Evolutionary conservation across 2,113 vertebrate genomes (phyloP).

Genomic region (Protobothrops mucrosquamatus): DNA sequence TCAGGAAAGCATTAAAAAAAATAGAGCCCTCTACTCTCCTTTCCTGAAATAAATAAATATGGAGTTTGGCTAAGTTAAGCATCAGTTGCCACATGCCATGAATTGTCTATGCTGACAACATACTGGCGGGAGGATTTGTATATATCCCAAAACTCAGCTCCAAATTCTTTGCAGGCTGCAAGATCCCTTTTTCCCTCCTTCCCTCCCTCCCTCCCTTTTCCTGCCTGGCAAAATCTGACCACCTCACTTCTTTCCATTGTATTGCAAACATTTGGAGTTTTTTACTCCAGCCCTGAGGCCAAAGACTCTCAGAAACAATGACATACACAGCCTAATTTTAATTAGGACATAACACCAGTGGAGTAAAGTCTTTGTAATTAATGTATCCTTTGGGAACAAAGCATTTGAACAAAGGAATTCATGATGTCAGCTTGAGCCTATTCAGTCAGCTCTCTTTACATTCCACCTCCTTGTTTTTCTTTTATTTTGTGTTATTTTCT

Average conservation of each 20-base stretch:
- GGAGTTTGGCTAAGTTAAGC: conserved; percentile 35
- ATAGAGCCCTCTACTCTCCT: not conserved
- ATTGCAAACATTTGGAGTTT: not conserved
- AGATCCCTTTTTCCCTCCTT: conserved; percentile 8
- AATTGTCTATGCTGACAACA: not conserved
- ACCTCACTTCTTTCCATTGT: conserved; percentile 6
- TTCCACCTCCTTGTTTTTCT: conserved; percentile 32
- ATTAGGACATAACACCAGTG: conserved; percentile 27
- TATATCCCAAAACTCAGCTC: conserved; percentile 9
- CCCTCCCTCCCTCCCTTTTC: not conserved
- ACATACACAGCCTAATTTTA: conserved; percentile 17
- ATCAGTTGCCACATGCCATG: conserved; percentile 4
- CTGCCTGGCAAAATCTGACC: conserved; percentile 28
- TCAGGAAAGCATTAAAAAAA: not conserved
- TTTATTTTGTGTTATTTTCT: conserved; percentile 36
- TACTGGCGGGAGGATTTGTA: conserved; percentile 33
- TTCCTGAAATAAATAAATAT: not conserved
- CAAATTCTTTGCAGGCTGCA: not conserved
- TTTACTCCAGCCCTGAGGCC: conserved; percentile 17
- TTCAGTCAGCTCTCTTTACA: conserved; percentile 43
- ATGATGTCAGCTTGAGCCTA: conserved; percentile 41
- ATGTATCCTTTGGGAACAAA: conserved; percentile 47
- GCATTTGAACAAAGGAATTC: conserved; percentile 36
- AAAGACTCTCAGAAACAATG: not conserved
- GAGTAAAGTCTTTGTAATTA: conserved; percentile 47